phyloP scores from a whole-genome alignment of 2,113 vertebrate species.

The Ginglymostoma cirratum region DNA sequence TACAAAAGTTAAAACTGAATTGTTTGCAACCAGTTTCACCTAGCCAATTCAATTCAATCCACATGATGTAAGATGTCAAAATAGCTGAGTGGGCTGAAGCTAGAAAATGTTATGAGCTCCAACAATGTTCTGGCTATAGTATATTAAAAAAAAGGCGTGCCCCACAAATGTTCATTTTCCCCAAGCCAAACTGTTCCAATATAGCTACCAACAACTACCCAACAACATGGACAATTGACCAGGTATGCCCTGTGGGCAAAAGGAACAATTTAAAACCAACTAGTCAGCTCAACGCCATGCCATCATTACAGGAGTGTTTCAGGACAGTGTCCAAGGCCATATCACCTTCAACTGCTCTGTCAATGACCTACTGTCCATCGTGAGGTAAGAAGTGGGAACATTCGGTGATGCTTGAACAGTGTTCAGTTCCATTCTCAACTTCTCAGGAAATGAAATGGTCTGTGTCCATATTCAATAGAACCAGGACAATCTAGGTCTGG shows the following conservation, averaged over 20 bases:
- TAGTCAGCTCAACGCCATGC: no score
- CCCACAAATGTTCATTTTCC: neutral
- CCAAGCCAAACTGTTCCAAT: neutral
- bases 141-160: neutral
- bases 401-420: no score
- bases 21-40: neutral
- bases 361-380: no score
- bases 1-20: neutral
- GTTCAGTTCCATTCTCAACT: no score
- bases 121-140: neutral
- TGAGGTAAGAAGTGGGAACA: no score
- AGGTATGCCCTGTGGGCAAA: no score
- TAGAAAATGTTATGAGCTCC: no score
- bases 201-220: neutral
- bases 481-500: no score
- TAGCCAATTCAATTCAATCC: neutral
- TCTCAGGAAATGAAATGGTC: no score
- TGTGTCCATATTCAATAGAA: no score
- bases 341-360: neutral
- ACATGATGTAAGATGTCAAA: neutral
- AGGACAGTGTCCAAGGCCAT: neutral
- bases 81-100: neutral
- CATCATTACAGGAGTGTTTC: neutral
- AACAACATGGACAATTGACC: neutral
- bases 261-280: no score